Evolutionary conservation across 2,888 invertebrate genomes (phyloP).

Genomic region (Lasius fuliginosus): DNA sequence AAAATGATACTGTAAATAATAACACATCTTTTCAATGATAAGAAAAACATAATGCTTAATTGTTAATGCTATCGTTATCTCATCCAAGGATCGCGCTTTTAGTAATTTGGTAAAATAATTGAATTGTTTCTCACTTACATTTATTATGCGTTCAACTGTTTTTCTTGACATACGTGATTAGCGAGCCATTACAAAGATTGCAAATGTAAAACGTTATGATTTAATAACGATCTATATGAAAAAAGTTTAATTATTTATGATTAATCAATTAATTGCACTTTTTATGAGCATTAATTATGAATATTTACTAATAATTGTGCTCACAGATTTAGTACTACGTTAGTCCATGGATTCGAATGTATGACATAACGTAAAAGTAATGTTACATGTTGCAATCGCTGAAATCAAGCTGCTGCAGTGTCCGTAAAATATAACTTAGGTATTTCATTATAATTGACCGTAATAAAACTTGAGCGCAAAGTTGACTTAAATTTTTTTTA

Average conservation of each 20-base stretch:
- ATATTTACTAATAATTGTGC: background rate
- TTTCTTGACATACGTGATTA: background rate
- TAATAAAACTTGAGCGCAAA: background rate
- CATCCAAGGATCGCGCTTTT: background rate
- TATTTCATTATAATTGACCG: background rate
- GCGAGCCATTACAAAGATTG: background rate
- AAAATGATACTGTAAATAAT: constrained; percentile 23
- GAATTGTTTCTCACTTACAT: background rate
- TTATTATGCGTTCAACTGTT: background rate
- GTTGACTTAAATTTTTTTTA: background rate
- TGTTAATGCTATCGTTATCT: background rate
- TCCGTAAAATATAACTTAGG: background rate
- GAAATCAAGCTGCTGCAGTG: background rate
- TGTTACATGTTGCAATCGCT: constrained; percentile 7
- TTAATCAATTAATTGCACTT: constrained; percentile 1
- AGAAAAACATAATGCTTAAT: background rate
- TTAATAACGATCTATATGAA: background rate
- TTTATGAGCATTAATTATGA: background rate
- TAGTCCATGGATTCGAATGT: background rate
- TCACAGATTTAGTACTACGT: background rate
- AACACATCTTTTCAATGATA: background rate
- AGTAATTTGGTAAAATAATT: background rate
- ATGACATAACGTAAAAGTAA: constrained; percentile 31
- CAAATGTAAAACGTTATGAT: background rate
- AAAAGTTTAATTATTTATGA: background rate